Percentiles rank a stretch among this genome's conserved stretches.
Evolutionary conservation across 1,140 invertebrate species (phyloP).

Genomic region (Chelonus insularis): DNA sequence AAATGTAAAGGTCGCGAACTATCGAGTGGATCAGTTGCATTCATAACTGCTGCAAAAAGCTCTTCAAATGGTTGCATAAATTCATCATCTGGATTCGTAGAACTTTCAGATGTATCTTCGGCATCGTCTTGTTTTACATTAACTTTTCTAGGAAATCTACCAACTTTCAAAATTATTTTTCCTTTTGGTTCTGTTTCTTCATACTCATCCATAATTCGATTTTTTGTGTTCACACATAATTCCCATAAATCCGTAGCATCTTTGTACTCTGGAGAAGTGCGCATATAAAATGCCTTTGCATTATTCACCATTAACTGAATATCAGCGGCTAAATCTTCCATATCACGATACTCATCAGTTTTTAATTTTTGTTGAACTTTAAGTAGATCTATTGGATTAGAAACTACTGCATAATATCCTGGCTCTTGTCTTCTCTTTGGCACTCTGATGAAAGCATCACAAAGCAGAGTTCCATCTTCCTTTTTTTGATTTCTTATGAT

Average conservation of each 20-base stretch:
- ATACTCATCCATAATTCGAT: constrained; percentile 57
- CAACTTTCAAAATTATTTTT: constrained; percentile 65
- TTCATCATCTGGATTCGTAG: constrained; percentile 74
- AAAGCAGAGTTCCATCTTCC: constrained; percentile 86
- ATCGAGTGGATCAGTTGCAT: constrained; percentile 73
- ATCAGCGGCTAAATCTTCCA: constrained; percentile 85
- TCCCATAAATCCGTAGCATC: constrained; percentile 92
- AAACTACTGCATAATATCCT: constrained; percentile 88
- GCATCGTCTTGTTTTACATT: constrained; percentile 59
- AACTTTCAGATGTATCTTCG: constrained; percentile 72
- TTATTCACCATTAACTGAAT: constrained; percentile 88
- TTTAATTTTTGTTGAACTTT: constrained; percentile 96
- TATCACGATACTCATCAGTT: constrained; percentile 90
- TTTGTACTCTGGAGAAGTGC: constrained; percentile 82
- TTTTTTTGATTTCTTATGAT: constrained; percentile 88
- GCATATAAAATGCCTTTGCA: constrained; percentile 91
- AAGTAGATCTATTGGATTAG: constrained; percentile 90
- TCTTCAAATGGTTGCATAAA: constrained; percentile 73
- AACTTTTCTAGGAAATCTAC: constrained; percentile 57
- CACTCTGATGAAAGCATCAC: constrained; percentile 92
- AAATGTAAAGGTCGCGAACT: constrained; percentile 80
- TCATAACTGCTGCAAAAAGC: constrained; percentile 81
- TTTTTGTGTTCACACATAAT: constrained; percentile 66
- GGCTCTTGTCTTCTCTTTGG: constrained; percentile 90
- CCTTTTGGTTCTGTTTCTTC: constrained; percentile 62